These are phyloP conservation scores for Eucidaris tribuloides DNA, from an alignment of 35 echinoderm and acorn worm species.

Conservation along the genomic window DNA sequence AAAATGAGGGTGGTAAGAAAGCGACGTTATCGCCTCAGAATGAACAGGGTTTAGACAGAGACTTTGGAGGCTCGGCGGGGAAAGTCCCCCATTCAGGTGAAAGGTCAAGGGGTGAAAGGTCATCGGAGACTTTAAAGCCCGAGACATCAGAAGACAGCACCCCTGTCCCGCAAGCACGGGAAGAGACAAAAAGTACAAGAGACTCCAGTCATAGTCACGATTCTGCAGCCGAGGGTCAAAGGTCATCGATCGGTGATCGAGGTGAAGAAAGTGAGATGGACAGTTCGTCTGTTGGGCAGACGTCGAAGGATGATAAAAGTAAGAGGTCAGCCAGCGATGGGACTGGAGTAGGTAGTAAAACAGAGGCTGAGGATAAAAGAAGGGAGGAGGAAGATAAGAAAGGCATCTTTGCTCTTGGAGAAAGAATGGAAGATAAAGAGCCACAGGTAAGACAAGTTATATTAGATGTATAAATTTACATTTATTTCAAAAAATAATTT, in stretches of 20 bases:
- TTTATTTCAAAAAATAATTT: no score
- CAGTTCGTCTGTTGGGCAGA: background rate
- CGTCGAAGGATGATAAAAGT: no score
- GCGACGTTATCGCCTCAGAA: no score
- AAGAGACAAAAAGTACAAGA: background rate
- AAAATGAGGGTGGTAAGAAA: no score
- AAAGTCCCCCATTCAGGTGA: no score
- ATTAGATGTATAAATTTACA: no score
- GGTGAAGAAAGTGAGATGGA: background rate
- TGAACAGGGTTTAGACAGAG: no score
- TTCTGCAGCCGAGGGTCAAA: no score
- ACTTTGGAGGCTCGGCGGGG: no score
- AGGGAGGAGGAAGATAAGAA: background rate
- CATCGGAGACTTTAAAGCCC: background rate
- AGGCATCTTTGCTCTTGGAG: slow-evolving; percentile 57
- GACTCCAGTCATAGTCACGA: no score
- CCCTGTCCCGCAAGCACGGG: background rate
- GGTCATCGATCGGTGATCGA: background rate
- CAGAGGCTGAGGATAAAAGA: background rate
- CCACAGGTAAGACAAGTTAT: slow-evolving; percentile 79
- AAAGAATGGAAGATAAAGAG: slow-evolving; percentile 66
- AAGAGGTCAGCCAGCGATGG: no score
- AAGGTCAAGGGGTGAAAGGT: background rate
- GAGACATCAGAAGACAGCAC: background rate
- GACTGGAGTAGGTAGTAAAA: background rate